Percentiles rank a stretch among this genome's conserved stretches.
Conservation (phyloP, 2,113 vertebrate genomes). For the Microcebus griseorufus region DNA sequence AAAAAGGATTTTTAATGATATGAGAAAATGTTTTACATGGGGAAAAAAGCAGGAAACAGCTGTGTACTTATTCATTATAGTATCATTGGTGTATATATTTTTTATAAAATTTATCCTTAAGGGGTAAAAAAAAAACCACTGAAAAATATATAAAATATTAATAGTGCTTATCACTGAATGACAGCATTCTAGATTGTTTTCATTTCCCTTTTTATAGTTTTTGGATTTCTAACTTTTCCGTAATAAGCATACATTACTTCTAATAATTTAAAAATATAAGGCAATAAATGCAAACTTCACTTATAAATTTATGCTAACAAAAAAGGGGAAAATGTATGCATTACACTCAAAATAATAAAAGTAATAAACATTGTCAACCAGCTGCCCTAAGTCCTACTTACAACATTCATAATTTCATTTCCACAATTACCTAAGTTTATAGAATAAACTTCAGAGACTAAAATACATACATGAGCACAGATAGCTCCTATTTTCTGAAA, state of each 20-base stretch:
- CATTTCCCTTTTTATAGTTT: neutral
- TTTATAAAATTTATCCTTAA: slow-evolving; percentile 18
- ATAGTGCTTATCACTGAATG: neutral
- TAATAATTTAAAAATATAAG: slow-evolving; percentile 25
- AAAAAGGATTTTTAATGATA: slow-evolving; percentile 10
- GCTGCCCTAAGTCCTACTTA: neutral
- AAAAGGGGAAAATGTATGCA: neutral
- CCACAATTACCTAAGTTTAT: neutral
- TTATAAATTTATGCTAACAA: neutral
- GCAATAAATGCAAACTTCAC: slow-evolving; percentile 19
- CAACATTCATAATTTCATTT: neutral
- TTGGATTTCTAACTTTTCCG: slow-evolving; percentile 3
- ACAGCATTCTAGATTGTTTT: neutral
- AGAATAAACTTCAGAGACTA: slow-evolving; percentile 8
- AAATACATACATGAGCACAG: neutral
- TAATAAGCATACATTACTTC: neutral
- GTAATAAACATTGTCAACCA: neutral
- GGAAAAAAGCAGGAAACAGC: neutral
- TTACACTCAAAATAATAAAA: neutral
- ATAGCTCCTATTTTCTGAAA: slow-evolving; percentile 36
- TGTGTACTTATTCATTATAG: slow-evolving; percentile 1
- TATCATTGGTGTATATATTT: neutral
- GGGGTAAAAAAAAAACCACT: neutral
- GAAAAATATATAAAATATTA: slow-evolving; percentile 14
- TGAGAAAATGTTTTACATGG: neutral